Evolutionary conservation across 2,113 vertebrate genomes (phyloP).

Genomic region (Merops nubicus): DNA sequence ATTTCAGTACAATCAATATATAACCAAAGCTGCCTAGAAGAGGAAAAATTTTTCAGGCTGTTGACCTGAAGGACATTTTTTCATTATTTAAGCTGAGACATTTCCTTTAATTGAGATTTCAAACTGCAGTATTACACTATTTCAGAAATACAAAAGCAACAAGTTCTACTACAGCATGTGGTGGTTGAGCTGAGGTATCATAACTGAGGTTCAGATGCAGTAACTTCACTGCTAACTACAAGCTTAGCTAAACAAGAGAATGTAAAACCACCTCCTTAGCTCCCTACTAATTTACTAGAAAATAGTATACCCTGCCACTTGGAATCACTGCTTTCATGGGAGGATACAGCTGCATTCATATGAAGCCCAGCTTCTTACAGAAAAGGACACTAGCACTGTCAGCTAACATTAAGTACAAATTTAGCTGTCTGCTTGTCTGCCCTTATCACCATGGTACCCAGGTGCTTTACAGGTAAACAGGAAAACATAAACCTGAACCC

Average conservation of each 20-base stretch:
- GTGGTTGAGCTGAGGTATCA: not conserved
- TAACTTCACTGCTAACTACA: not conserved
- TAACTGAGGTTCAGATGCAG: not conserved
- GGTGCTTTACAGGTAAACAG: slow-evolving; percentile 10
- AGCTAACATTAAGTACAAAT: not conserved
- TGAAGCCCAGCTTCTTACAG: not conserved
- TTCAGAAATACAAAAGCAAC: not conserved
- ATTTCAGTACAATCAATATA: not conserved
- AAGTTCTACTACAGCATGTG: not conserved
- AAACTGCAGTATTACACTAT: not conserved
- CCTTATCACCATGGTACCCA: slow-evolving; percentile 14
- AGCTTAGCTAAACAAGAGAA: not conserved
- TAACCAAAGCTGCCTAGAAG: not conserved
- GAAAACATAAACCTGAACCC: not conserved
- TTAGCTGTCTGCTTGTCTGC: not conserved
- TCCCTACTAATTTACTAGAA: not conserved
- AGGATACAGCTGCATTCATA: not conserved
- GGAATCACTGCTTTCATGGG: not conserved
- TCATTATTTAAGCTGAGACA: not conserved
- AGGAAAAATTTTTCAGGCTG: not conserved
- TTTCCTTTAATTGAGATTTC: not conserved
- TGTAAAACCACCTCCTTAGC: not conserved
- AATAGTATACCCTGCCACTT: not conserved
- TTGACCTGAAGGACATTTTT: not conserved
- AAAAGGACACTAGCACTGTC: not conserved